phyloP scores from a whole-genome alignment of 30 jellyfish, hydroid and myxozoan species.

The Haliclystus octoradiatus region DNA sequence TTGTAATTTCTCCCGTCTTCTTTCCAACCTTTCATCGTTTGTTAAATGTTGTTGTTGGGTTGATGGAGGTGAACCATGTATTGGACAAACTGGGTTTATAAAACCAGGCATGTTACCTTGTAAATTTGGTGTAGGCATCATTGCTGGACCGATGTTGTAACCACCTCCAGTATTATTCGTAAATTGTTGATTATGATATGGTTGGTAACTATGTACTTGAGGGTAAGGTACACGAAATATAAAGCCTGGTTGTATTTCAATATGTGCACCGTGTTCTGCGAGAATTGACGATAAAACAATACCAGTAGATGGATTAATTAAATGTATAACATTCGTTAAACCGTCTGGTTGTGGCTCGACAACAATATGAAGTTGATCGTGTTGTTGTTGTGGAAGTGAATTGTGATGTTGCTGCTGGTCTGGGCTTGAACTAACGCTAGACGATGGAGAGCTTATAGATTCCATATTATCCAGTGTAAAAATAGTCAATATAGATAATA shows the following conservation, averaged over 20 bases:
- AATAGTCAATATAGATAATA: too few species aligned
- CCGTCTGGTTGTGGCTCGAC: constrained; percentile 99
- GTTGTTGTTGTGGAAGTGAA: constrained; percentile 24
- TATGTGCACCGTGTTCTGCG: constrained; percentile 89
- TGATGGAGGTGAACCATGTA: constrained; percentile 64
- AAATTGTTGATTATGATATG: constrained; percentile 33
- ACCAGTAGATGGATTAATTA: constrained; percentile 85
- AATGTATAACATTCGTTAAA: constrained; percentile 61
- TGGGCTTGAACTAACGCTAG: constrained; percentile 56
- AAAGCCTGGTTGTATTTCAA: constrained; percentile 93
- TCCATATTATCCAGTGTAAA: too few species aligned
- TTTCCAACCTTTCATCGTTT: constrained; percentile 52
- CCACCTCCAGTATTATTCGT: not conserved
- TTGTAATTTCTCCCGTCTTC: constrained; percentile 70
- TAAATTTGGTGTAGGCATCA: constrained; percentile 30
- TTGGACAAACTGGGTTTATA: constrained; percentile 70
- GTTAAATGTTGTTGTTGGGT: not conserved
- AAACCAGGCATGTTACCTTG: constrained; percentile 3
- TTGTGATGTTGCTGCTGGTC: constrained; percentile 67
- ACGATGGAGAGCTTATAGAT: constrained; percentile 43
- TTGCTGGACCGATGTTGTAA: constrained; percentile 13
- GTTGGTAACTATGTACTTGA: constrained; percentile 72
- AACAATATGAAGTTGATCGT: constrained; percentile 62
- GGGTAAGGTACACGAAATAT: constrained; percentile 94
- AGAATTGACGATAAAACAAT: constrained; percentile 55